A percentile compares a stretch with the other conserved stretches of the same genome.
phyloP scores from a whole-genome alignment of 2,888 invertebrate genomes.

The Fabriciana adippe region DNA sequence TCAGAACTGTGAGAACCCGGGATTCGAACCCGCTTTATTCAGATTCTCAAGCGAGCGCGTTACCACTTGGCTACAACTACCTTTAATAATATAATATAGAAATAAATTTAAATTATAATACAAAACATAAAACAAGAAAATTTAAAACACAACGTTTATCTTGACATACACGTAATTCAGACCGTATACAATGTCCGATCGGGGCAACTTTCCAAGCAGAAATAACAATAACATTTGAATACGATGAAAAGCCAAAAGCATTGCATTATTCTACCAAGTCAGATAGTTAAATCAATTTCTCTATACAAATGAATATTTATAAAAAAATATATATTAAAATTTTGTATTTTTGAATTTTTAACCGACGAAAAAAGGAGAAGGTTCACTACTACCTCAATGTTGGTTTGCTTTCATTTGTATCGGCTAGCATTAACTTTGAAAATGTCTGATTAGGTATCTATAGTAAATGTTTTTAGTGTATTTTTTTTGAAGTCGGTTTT shows the following conservation, averaged over 20 bases:
- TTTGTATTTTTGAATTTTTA: neutral
- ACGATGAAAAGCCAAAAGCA: constrained; percentile 70
- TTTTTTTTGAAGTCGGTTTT: no score
- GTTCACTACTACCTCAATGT: no score
- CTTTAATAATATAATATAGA: neutral
- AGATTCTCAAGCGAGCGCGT: no score
- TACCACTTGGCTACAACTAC: no score
- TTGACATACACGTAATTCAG: constrained; percentile 34
- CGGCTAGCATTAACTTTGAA: no score
- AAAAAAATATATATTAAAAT: neutral
- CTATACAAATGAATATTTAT: constrained; percentile 1
- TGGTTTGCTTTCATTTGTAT: no score
- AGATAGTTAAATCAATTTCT: constrained; percentile 10
- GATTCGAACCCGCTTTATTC: no score
- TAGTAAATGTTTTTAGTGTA: no score
- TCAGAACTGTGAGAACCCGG: no score
- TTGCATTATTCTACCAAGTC: constrained; percentile 64
- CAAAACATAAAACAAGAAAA: neutral
- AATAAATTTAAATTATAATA: neutral
- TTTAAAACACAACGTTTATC: constrained; percentile 2
- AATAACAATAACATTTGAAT: constrained; percentile 70
- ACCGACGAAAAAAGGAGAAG: no score
- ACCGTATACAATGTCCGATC: constrained; percentile 52
- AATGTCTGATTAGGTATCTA: no score
- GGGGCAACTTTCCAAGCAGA: constrained; percentile 71